phyloP scores from a whole-genome alignment of 2,797 vertebrate species.

The Thamnophis elegans region DNA sequence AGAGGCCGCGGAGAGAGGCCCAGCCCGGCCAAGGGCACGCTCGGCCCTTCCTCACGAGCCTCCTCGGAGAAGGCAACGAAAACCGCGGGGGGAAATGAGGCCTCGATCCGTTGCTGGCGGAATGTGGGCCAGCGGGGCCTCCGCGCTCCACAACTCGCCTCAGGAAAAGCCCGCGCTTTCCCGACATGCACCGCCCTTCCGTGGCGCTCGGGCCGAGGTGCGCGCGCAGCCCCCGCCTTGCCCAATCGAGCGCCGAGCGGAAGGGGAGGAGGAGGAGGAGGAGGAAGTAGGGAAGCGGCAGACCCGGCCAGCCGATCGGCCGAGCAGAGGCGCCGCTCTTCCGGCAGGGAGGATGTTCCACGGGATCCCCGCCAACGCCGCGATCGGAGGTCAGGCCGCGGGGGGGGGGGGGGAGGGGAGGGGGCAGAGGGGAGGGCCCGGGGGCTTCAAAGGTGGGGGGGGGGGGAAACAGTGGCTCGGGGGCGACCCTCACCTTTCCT shows the following conservation, averaged over 20 bases:
- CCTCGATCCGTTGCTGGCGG: background rate
- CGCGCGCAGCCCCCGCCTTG: background rate
- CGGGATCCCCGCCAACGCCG: constrained; percentile 16
- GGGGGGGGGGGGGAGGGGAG: accelerated
- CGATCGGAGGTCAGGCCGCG: constrained; percentile 14
- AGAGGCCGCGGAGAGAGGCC: too few relatives aligned
- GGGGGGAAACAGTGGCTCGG: too few relatives aligned
- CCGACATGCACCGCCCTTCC: accelerated
- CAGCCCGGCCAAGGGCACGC: too few relatives aligned
- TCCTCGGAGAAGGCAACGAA: too few relatives aligned
- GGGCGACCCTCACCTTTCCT: background rate
- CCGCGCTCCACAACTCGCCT: background rate
- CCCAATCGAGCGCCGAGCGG: background rate
- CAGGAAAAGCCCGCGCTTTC: background rate
- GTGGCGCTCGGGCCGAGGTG: background rate
- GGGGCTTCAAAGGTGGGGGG: background rate
- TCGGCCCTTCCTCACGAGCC: too few relatives aligned
- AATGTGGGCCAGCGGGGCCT: background rate
- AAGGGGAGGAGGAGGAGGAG: background rate
- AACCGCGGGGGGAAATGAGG: too few relatives aligned
- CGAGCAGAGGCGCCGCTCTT: too few relatives aligned
- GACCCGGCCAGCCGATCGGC: background rate
- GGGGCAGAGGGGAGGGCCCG: too few relatives aligned
- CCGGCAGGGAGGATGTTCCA: constrained; percentile 28
- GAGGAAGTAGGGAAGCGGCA: background rate